phyloP scores from a whole-genome alignment of 1,140 invertebrate genomes.

The Galleria mellonella region DNA sequence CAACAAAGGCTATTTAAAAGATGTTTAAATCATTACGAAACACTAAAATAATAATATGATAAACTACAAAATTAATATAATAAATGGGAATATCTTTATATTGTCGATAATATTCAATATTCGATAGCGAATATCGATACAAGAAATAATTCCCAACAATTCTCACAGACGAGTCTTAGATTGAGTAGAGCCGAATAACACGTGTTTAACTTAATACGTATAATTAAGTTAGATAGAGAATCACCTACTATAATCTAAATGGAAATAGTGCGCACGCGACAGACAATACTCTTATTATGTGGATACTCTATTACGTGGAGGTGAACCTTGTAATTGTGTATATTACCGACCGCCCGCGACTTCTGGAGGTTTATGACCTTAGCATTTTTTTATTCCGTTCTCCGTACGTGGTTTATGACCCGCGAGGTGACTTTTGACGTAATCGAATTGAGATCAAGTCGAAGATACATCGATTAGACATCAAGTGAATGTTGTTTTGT shows the following conservation, averaged over 20 bases:
- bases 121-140: background rate
- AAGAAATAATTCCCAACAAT: too few species aligned
- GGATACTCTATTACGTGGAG: constrained; percentile 3
- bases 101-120: background rate
- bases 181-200: constrained; percentile 14
- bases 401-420: background rate
- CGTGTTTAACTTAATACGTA: constrained; percentile 23
- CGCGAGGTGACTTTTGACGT: too few species aligned
- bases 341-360: constrained; percentile 2
- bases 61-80: too few species aligned
- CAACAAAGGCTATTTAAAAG: too few species aligned
- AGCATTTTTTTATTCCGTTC: background rate
- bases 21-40: too few species aligned
- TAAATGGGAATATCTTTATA: background rate
- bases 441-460: too few species aligned
- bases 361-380: constrained; percentile 3
- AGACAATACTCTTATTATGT: constrained; percentile 10
- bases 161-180: background rate
- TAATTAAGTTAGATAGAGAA: constrained; percentile 24
- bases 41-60: too few species aligned
- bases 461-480: too few species aligned
- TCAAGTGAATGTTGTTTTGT: too few species aligned
- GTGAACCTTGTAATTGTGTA: background rate
- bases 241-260: constrained; percentile 17
- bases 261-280: constrained; percentile 16